Percentiles rank a stretch among this genome's conserved stretches.
These are phyloP conservation scores for Eulemur rufifrons DNA, from an alignment of 2,113 vertebrate genomes.

Conservation along the genomic window DNA sequence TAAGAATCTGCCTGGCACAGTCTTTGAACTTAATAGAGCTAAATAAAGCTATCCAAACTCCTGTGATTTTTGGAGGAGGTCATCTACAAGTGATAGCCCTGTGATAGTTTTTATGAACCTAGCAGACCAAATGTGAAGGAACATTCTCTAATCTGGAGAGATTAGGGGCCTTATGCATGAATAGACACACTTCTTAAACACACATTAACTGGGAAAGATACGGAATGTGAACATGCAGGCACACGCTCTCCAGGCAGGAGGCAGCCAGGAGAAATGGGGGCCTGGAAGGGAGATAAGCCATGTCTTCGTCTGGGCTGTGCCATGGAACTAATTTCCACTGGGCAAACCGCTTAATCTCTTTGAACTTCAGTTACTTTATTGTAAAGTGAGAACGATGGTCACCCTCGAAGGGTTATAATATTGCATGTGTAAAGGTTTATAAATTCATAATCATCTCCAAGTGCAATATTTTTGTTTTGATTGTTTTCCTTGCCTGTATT, in stretches of 20 bases:
- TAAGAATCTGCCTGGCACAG: conserved; percentile 40
- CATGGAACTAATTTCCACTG: not conserved
- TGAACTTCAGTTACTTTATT: not conserved
- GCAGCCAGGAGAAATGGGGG: not conserved
- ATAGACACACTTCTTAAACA: not conserved
- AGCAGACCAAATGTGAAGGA: not conserved
- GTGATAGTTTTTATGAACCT: not conserved
- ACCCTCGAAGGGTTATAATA: not conserved
- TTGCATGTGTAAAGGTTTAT: not conserved
- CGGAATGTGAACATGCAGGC: not conserved
- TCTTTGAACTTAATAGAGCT: conserved; percentile 65
- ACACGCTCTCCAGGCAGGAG: not conserved
- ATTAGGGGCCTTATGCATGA: not conserved
- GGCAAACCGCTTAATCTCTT: not conserved
- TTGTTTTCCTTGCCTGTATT: not conserved
- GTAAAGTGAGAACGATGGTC: not conserved
- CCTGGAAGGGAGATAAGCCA: not conserved
- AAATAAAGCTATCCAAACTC: conserved; percentile 35
- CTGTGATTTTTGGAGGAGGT: conserved; percentile 52
- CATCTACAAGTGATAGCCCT: not conserved
- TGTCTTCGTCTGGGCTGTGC: too few species aligned
- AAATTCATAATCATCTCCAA: not conserved
- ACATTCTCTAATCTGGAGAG: not conserved
- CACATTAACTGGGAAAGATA: not conserved
- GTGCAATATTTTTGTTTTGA: not conserved